Percentiles rank a stretch among this genome's conserved stretches.
Evolutionary conservation across 23 tunicate species (phyloP).

Genomic region (Oikopleura albicans): DNA sequence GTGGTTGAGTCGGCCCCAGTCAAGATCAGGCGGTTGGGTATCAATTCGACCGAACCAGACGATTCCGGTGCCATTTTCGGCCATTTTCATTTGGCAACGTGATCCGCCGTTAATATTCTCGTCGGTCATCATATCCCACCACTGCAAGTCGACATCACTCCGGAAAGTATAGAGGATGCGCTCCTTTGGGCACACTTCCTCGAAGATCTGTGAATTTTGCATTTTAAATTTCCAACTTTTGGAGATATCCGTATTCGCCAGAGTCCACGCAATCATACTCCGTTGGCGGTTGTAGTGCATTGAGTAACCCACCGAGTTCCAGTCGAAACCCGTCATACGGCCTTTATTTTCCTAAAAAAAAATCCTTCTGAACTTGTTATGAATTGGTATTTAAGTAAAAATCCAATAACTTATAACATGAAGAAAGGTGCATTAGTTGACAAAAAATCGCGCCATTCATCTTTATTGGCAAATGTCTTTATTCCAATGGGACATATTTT

Average conservation of each 20-base stretch:
- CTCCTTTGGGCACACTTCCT: not conserved
- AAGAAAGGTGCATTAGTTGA: too few species aligned
- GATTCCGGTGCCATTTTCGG: not conserved
- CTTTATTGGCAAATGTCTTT: too few species aligned
- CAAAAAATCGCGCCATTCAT: too few species aligned
- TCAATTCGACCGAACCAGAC: not conserved
- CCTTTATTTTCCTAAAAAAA: not conserved
- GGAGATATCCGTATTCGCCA: not conserved
- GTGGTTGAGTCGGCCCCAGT: not conserved
- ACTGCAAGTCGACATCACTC: slow-evolving; percentile 25
- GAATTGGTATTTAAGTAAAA: too few species aligned
- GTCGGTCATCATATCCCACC: slow-evolving; percentile 80
- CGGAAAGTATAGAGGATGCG: slow-evolving; percentile 22
- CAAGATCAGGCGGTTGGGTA: not conserved
- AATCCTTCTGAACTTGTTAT: too few species aligned
- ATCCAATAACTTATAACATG: too few species aligned
- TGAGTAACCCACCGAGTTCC: not conserved
- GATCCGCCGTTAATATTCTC: slow-evolving; percentile 40
- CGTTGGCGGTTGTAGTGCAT: not conserved
- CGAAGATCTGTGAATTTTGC: not conserved
- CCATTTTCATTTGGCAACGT: not conserved
- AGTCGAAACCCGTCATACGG: slow-evolving; percentile 1
- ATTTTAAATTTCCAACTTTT: not conserved
- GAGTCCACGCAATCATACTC: not conserved
- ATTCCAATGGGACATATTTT: too few species aligned